Conservation (phyloP, 2,113 vertebrate genomes). For the Meleagris gallopavo region DNA sequence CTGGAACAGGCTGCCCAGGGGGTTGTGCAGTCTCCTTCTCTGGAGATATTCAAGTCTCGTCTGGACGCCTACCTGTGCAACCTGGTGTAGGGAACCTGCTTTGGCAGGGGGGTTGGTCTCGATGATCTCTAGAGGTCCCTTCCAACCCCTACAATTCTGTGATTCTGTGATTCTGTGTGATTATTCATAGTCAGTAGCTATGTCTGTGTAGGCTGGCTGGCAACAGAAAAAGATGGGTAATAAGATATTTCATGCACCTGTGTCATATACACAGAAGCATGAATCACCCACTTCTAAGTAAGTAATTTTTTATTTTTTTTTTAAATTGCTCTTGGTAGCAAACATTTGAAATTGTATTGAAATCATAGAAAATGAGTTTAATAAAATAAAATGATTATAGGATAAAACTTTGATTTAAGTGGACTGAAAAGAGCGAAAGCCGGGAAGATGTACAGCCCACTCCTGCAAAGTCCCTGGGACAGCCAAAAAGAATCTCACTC, state of each 20-base stretch:
- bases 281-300: neutral
- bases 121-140: too few species aligned
- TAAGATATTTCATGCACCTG: neutral
- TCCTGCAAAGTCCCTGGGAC: neutral
- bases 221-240: neutral
- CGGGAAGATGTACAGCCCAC: neutral
- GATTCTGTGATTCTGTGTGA: too few species aligned
- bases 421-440: neutral
- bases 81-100: too few species aligned
- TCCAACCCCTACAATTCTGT: too few species aligned
- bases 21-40: too few species aligned
- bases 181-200: neutral
- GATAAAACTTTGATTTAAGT: neutral
- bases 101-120: too few species aligned
- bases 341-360: neutral
- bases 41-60: too few species aligned
- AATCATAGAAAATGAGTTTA: fast-evolving
- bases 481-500: neutral
- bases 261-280: neutral
- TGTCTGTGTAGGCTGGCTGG: neutral
- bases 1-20: too few species aligned
- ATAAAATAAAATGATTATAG: neutral
- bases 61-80: too few species aligned
- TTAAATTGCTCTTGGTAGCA: neutral
- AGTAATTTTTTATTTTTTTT: neutral